Percentiles rank a stretch among this genome's conserved stretches.
Conservation (phyloP, 2,888 invertebrate genomes). For the Clostera curtula region DNA sequence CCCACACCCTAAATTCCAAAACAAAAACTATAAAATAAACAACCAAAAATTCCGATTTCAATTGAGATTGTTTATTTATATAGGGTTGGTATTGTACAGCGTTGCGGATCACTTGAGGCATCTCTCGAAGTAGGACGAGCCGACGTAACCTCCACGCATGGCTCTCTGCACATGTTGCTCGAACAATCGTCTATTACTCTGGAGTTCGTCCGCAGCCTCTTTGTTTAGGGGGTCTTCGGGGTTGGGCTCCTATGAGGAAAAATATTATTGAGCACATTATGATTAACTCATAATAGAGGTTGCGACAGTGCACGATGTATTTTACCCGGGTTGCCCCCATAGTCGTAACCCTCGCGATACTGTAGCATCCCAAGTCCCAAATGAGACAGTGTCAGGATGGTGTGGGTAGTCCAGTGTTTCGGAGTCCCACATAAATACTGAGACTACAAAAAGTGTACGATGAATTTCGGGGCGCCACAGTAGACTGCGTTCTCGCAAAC, state of each 20-base stretch:
- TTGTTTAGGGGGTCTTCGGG: slow-evolving; percentile 99
- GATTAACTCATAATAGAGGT: no score
- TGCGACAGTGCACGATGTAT: no score
- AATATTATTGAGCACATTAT: not conserved
- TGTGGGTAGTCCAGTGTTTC: no score
- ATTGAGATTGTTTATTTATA: slow-evolving; percentile 66
- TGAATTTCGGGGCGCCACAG: no score
- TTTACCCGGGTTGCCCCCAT: no score
- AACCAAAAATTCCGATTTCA: slow-evolving; percentile 40
- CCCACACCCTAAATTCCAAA: no score
- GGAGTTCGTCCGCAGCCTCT: slow-evolving; percentile 97
- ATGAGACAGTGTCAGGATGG: no score
- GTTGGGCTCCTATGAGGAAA: slow-evolving; percentile 90
- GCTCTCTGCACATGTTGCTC: slow-evolving; percentile 97
- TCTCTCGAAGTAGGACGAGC: slow-evolving; percentile 94
- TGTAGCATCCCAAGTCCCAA: no score
- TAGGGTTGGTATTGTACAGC: slow-evolving; percentile 50
- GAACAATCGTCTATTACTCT: slow-evolving; percentile 93
- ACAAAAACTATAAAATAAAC: slow-evolving; percentile 23
- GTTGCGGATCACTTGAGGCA: slow-evolving; percentile 88
- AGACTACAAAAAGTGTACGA: no score
- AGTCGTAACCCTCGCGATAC: no score
- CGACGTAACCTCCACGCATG: slow-evolving; percentile 96
- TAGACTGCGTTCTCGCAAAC: no score
- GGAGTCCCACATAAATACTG: no score